Conservation (phyloP, 1,140 invertebrate genomes). For the Neodiprion virginianus region DNA sequence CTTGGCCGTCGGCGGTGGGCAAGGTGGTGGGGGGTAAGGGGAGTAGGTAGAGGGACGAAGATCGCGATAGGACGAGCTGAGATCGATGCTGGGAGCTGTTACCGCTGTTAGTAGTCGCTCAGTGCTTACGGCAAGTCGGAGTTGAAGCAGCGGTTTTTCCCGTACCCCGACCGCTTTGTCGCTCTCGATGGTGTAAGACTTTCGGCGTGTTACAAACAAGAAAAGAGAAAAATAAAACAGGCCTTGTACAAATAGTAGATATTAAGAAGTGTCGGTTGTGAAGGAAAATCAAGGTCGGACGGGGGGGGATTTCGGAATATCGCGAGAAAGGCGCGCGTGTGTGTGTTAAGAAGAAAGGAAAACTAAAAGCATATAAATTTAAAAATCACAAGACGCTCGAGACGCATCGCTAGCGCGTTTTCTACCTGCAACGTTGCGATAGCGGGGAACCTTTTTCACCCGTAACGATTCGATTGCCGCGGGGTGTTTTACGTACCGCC, state of each 20-base stretch:
- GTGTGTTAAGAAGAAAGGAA: constrained; percentile 14
- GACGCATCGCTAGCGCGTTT: no score
- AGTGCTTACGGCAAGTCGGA: not conserved
- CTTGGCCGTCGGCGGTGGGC: not conserved
- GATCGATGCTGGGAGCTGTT: constrained; percentile 2
- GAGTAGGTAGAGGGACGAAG: not conserved
- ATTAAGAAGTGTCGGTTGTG: no score
- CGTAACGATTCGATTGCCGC: no score
- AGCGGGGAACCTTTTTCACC: no score
- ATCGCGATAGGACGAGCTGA: not conserved
- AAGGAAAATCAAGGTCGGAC: constrained; percentile 22
- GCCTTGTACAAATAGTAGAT: not conserved
- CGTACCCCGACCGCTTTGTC: not conserved
- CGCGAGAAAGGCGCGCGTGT: constrained; percentile 28
- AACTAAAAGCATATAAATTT: not conserved
- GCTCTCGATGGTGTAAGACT: no score
- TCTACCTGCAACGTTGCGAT: no score
- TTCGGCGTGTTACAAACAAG: not conserved
- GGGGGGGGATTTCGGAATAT: constrained; percentile 38
- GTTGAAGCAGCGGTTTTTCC: not conserved
- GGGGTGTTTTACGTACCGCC: no score
- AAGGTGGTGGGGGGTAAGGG: no score
- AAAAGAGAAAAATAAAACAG: not conserved
- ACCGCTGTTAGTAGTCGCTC: not conserved
- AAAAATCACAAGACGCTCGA: not conserved